Evolutionary conservation across 1,140 invertebrate species (phyloP).

Genomic region (Drosophila burlai): DNA sequence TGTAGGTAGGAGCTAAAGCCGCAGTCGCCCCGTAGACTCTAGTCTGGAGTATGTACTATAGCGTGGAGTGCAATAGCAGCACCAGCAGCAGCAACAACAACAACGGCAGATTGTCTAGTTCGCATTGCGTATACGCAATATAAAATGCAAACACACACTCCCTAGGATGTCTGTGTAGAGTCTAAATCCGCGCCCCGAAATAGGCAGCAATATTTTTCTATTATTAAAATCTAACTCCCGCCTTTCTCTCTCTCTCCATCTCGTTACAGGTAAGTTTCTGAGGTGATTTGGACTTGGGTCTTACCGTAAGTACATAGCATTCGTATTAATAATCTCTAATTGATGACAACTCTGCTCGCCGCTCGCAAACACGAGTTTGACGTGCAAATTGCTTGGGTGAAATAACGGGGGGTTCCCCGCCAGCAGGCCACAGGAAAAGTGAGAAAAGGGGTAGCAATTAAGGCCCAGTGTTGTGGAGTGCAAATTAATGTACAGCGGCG

Average conservation of each 20-base stretch:
- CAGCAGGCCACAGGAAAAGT: constrained; percentile 28
- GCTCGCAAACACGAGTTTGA: constrained; percentile 49
- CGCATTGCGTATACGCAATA: constrained; percentile 64
- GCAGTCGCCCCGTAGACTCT: constrained; percentile 40
- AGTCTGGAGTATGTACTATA: constrained; percentile 42
- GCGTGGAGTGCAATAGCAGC: not conserved
- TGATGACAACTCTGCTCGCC: constrained; percentile 50
- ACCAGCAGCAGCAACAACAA: constrained; percentile 16
- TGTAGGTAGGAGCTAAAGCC: constrained; percentile 40
- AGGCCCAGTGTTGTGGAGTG: constrained; percentile 40
- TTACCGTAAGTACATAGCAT: constrained; percentile 22
- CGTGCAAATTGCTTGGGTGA: constrained; percentile 67
- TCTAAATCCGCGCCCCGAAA: constrained; percentile 49
- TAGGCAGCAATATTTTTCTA: constrained; percentile 65
- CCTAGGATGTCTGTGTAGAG: not conserved
- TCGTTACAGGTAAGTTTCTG: constrained; percentile 52
- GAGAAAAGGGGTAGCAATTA: constrained; percentile 60
- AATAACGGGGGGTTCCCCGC: constrained; percentile 39
- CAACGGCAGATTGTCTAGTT: constrained; percentile 36
- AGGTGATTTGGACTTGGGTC: not conserved
- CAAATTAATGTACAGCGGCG: constrained; percentile 74
- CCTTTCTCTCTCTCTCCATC: constrained; percentile 22
- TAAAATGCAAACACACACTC: constrained; percentile 13
- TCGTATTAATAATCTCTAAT: constrained; percentile 63
- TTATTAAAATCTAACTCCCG: constrained; percentile 26